Evolutionary conservation across 2,113 vertebrate genomes (phyloP).

Genomic region (Tachycineta bicolor): DNA sequence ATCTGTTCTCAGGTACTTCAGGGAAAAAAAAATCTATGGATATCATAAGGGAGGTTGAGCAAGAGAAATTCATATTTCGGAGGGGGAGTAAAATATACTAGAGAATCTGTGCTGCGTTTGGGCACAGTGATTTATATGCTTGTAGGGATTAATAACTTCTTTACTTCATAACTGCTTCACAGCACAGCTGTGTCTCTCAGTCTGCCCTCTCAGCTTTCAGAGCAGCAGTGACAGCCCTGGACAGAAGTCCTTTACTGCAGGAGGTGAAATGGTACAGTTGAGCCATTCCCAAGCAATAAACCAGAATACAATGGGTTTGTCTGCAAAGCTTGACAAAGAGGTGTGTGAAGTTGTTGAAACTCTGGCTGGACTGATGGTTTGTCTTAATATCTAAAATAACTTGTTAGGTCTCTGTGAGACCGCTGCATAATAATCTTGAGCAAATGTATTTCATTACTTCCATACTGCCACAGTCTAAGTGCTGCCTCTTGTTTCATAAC

Average conservation of each 20-base stretch:
- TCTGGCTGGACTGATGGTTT: not conserved
- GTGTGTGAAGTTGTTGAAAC: not conserved
- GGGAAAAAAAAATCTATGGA: not conserved
- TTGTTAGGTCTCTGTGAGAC: not conserved
- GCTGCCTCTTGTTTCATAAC: slow-evolving; percentile 23
- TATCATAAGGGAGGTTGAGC: not conserved
- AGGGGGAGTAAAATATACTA: not conserved
- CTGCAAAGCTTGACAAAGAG: not conserved
- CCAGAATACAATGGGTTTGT: not conserved
- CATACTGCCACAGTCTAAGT: not conserved
- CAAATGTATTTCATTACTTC: slow-evolving; percentile 27
- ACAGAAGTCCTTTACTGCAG: slow-evolving; percentile 5
- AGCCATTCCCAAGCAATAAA: slow-evolving; percentile 6
- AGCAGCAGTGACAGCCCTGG: not conserved
- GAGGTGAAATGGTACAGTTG: not conserved
- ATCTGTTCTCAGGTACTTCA: not conserved
- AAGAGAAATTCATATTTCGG: slow-evolving; percentile 1
- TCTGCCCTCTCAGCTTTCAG: not conserved
- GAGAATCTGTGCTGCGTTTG: not conserved
- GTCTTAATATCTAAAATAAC: slow-evolving; percentile 3
- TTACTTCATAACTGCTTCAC: slow-evolving; percentile 7
- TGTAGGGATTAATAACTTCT: slow-evolving; percentile 60
- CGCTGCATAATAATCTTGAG: not conserved
- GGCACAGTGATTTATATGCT: slow-evolving; percentile 35
- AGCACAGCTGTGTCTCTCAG: slow-evolving; percentile 23